A percentile compares a stretch with the other conserved stretches of the same genome.
These are phyloP conservation scores for Syncerus caffer DNA, from an alignment of 2,797 vertebrate species.

Conservation along the genomic window DNA sequence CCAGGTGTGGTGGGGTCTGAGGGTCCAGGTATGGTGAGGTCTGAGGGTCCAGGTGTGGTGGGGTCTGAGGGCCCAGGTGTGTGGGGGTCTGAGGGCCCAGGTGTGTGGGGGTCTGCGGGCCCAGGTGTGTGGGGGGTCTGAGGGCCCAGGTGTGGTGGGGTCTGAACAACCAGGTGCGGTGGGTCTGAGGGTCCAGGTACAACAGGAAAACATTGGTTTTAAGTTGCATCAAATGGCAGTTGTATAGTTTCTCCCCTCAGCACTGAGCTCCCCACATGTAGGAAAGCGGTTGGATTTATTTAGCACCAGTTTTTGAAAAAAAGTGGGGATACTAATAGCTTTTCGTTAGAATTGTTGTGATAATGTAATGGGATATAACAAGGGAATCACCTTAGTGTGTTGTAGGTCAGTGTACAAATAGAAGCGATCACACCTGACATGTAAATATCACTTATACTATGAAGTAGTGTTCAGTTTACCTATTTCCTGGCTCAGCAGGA, in stretches of 20 bases:
- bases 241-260: neutral
- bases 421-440: accelerated
- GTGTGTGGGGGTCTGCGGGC: too few species aligned
- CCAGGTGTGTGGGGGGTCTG: neutral
- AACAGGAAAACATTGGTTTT: accelerated
- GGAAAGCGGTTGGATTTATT: too few species aligned
- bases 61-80: too few species aligned
- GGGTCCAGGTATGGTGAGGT: accelerated
- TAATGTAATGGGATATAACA: neutral
- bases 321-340: neutral
- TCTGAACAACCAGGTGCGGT: neutral
- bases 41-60: too few species aligned
- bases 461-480: neutral
- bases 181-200: accelerated
- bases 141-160: accelerated
- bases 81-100: accelerated
- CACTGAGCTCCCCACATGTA: accelerated
- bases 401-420: neutral
- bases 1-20: too few species aligned
- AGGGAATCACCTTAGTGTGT: accelerated
- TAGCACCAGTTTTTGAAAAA: neutral
- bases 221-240: accelerated
- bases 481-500: neutral
- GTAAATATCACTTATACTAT: neutral
- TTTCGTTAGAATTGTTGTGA: neutral